Percentiles rank a stretch among this genome's conserved stretches.
Conservation (phyloP, 2,888 invertebrate genomes). For the Prostheceraeus crozeri region DNA sequence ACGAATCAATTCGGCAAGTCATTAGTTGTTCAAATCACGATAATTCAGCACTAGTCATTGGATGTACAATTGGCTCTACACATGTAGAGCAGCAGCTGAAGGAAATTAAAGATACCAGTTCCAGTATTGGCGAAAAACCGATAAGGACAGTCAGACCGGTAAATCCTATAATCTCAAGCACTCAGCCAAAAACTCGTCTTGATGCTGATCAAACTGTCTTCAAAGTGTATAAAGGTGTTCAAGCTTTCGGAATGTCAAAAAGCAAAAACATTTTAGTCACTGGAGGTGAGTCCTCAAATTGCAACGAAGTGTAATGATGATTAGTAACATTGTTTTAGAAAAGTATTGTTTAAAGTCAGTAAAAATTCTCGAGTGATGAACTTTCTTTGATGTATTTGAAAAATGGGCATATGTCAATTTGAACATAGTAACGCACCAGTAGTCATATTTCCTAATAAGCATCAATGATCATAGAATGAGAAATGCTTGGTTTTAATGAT, state of each 20-base stretch:
- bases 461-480: no score
- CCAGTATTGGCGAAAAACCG: conserved; percentile 15
- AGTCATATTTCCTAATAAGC: no score
- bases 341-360: no score
- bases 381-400: no score
- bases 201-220: conserved; percentile 54
- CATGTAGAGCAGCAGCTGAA: conserved; percentile 53
- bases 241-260: conserved; percentile 56
- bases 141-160: not conserved
- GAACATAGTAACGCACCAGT: no score
- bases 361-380: no score
- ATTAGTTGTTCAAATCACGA: conserved; percentile 57
- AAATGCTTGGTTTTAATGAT: no score
- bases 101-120: conserved; percentile 47
- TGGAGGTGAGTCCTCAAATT: conserved; percentile 47
- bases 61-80: conserved; percentile 54
- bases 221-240: conserved; percentile 57
- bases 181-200: conserved; percentile 43
- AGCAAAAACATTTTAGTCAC: conserved; percentile 56
- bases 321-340: not conserved
- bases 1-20: conserved; percentile 53
- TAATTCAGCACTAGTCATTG: conserved; percentile 55
- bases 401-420: no score
- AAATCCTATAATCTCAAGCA: not conserved
- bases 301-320: no score